Conservation (phyloP, 2,113 vertebrate genomes). For the Ranitomeya imitator region DNA sequence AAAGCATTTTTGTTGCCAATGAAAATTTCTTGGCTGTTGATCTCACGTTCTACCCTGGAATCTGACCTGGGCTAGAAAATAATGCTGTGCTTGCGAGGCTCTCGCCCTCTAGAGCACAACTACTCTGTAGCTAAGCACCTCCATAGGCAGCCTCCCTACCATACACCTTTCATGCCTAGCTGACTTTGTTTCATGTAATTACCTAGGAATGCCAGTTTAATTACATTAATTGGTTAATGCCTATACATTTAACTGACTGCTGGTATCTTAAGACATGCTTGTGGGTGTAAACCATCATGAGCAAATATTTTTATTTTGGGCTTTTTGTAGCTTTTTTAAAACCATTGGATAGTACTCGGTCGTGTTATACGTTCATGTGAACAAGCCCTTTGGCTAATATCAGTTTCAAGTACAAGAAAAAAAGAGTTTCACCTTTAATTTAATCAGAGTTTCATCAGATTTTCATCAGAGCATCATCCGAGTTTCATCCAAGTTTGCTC, state of each 20-base stretch:
- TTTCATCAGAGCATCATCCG: too few species aligned
- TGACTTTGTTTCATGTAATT: not conserved
- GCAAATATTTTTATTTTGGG: too few species aligned
- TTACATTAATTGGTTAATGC: not conserved
- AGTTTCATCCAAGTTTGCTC: too few species aligned
- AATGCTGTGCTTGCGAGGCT: constrained; percentile 26
- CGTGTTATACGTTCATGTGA: too few species aligned
- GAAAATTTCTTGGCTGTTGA: constrained; percentile 55
- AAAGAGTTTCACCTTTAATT: too few species aligned
- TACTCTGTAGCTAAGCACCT: not conserved
- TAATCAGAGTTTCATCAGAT: too few species aligned
- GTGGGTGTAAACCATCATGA: too few species aligned
- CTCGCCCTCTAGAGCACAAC: constrained; percentile 17
- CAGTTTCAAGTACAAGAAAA: too few species aligned
- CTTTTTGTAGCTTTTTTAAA: too few species aligned
- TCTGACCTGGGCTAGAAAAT: constrained; percentile 46
- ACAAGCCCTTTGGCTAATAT: too few species aligned
- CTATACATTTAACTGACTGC: not conserved
- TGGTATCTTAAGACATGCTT: too few species aligned
- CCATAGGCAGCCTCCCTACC: not conserved
- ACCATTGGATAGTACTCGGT: too few species aligned
- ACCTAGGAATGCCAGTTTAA: not conserved
- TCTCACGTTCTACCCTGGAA: constrained; percentile 53
- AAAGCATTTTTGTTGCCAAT: constrained; percentile 56
- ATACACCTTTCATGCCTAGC: not conserved